phyloP scores from a whole-genome alignment of 2,797 vertebrate species.

The Gambusia yucatana region DNA sequence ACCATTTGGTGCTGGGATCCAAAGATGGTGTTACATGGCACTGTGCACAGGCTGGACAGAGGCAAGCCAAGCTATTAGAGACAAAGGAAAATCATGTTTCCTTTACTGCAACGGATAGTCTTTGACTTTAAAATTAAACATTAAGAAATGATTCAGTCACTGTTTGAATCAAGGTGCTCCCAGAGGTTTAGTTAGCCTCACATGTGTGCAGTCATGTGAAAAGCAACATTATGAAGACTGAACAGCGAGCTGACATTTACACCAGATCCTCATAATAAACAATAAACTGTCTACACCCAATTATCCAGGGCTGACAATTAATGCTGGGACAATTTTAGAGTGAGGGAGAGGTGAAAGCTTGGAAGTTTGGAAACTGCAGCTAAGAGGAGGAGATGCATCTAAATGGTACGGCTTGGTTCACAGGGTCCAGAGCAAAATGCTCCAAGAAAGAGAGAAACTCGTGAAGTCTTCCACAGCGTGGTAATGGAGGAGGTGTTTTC shows the following conservation, averaged over 20 bases:
- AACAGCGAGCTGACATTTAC: neutral
- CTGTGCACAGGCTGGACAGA: constrained; percentile 91
- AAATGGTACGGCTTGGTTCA: too few species aligned
- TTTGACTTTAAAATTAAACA: neutral
- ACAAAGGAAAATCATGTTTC: constrained; percentile 19
- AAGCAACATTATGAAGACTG: neutral
- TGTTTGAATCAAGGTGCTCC: neutral
- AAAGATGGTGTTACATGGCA: constrained; percentile 97
- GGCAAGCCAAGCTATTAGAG: constrained; percentile 88
- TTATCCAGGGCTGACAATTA: neutral
- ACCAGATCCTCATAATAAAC: neutral
- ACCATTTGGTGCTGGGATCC: constrained; percentile 99
- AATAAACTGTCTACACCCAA: neutral
- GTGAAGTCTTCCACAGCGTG: neutral
- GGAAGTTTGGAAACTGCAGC: too few species aligned
- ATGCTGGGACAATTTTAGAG: neutral
- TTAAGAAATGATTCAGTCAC: neutral
- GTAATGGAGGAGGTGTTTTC: neutral
- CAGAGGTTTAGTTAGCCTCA: neutral
- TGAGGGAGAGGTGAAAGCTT: too few species aligned
- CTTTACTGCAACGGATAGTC: neutral
- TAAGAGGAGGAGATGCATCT: too few species aligned
- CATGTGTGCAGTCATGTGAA: neutral
- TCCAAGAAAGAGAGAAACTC: neutral
- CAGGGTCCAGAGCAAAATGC: neutral